phyloP scores from a whole-genome alignment of 2,888 invertebrate genomes.

The Cosmia pyralina region DNA sequence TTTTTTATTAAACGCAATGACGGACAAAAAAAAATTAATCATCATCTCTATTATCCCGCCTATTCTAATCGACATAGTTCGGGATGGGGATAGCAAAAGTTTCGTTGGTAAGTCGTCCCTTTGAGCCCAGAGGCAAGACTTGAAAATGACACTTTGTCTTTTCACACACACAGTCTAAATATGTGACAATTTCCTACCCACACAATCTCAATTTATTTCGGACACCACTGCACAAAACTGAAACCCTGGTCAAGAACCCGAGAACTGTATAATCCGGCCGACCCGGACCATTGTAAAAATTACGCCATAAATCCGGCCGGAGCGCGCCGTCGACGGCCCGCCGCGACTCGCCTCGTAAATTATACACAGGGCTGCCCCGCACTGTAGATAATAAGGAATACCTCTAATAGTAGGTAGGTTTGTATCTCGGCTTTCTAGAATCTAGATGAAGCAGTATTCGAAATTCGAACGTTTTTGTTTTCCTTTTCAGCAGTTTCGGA shows the following conservation, averaged over 20 bases:
- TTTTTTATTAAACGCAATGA: too few species aligned
- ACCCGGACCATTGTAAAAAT: conserved; percentile 85
- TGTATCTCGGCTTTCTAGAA: conserved; percentile 20
- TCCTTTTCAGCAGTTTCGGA: conserved; percentile 9
- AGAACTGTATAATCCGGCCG: conserved; percentile 73
- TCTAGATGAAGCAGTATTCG: conserved; percentile 18
- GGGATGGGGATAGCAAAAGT: too few species aligned
- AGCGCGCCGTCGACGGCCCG: conserved; percentile 68
- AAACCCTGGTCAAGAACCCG: conserved; percentile 61
- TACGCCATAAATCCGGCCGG: conserved; percentile 83
- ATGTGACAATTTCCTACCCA: neutral
- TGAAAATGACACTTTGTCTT: neutral
- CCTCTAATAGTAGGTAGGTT: conserved; percentile 2
- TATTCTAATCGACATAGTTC: neutral
- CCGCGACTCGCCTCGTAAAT: conserved; percentile 75
- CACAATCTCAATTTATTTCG: conserved; percentile 1
- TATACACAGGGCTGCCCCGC: conserved; percentile 68
- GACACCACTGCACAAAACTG: conserved; percentile 33
- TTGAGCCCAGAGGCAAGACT: neutral
- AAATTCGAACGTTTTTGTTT: conserved; percentile 22
- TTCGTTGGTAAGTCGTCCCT: too few species aligned
- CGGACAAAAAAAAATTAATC: too few species aligned
- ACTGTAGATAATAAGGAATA: neutral
- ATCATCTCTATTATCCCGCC: too few species aligned
- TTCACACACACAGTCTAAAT: neutral